These are phyloP conservation scores for Elegia similella DNA, from an alignment of 2,888 invertebrate genomes.

Conservation along the genomic window DNA sequence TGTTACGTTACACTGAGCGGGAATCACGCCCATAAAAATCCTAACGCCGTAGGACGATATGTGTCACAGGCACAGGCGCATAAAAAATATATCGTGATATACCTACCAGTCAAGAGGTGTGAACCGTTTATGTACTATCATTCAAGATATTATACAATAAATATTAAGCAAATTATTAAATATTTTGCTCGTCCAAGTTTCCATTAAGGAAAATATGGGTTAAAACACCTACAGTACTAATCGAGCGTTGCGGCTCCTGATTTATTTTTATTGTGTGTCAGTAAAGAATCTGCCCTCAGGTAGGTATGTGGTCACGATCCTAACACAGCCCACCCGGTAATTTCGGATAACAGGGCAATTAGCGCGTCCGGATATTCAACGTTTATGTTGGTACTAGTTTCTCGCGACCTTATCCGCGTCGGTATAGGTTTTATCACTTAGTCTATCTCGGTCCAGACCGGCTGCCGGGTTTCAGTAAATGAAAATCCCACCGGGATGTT, in stretches of 20 bases:
- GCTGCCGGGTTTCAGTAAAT: no score
- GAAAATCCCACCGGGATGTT: no score
- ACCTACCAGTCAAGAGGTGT: no score
- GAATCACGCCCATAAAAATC: no score
- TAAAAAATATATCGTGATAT: no score
- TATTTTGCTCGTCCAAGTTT: neutral
- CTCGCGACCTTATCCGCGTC: no score
- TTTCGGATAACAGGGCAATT: constrained; percentile 46
- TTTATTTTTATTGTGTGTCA: constrained; percentile 28
- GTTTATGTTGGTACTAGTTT: neutral
- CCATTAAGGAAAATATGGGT: constrained; percentile 14
- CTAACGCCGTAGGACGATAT: no score
- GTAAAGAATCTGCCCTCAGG: constrained; percentile 30
- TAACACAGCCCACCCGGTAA: constrained; percentile 25
- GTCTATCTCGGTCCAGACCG: no score
- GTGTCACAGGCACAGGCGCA: no score
- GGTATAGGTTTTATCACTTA: no score
- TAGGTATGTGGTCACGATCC: constrained; percentile 32
- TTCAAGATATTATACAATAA: neutral
- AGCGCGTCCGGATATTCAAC: constrained; percentile 28
- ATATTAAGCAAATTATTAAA: neutral
- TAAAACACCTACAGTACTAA: constrained; percentile 11
- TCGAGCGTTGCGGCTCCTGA: constrained; percentile 7
- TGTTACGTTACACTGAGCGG: no score
- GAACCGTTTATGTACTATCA: no score